Evolutionary conservation across 2,113 vertebrate genomes (phyloP).

Genomic region (Vombatus ursinus): DNA sequence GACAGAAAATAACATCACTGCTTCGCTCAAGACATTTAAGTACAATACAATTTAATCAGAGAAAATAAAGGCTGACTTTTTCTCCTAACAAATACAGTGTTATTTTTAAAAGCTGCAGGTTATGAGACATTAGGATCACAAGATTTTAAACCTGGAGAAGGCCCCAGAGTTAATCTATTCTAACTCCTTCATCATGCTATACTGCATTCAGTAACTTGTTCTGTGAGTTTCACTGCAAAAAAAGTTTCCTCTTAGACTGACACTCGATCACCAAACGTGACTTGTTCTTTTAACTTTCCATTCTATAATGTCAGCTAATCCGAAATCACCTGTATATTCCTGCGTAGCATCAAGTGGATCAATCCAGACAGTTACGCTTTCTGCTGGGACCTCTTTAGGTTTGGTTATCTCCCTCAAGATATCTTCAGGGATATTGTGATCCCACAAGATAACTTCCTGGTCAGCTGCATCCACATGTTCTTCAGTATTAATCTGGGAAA

Average conservation of each 20-base stretch:
- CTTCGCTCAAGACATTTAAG: not conserved
- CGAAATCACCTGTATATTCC: constrained; percentile 94
- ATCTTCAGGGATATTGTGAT: constrained; percentile 88
- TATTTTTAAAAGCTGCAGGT: not conserved
- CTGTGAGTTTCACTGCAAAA: constrained; percentile 47
- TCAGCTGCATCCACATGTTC: constrained; percentile 87
- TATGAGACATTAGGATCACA: not conserved
- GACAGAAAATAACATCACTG: not conserved
- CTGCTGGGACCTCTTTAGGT: constrained; percentile 86
- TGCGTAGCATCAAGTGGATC: constrained; percentile 98
- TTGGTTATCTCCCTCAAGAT: constrained; percentile 86
- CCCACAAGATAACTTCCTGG: constrained; percentile 88
- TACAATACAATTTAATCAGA: not conserved
- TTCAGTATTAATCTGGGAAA: constrained; percentile 92
- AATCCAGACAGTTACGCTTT: constrained; percentile 96
- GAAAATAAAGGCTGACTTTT: not conserved
- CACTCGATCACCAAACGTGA: not conserved
- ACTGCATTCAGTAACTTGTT: not conserved
- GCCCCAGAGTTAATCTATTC: not conserved
- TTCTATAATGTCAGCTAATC: constrained; percentile 33
- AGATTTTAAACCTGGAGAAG: not conserved
- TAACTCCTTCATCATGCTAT: not conserved
- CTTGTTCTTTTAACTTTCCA: not conserved
- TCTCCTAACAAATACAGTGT: not conserved
- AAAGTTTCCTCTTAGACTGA: not conserved